phyloP scores from a whole-genome alignment of 2,888 invertebrate genomes.

The Phalera bucephala region DNA sequence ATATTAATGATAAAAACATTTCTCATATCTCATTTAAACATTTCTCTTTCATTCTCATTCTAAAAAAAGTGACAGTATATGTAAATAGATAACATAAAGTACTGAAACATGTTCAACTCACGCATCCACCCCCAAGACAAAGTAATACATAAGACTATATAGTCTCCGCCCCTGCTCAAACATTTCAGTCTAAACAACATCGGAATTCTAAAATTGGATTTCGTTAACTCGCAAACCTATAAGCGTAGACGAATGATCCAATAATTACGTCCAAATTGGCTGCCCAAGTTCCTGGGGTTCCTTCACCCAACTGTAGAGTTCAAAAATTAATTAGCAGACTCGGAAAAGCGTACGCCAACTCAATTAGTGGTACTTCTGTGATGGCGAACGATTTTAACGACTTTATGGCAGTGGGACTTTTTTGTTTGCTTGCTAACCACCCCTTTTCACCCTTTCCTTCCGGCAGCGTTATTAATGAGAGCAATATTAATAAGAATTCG shows the following conservation, averaged over 20 bases:
- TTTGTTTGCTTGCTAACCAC: conserved; percentile 12
- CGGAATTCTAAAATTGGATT: conserved; percentile 17
- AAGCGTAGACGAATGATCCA: conserved; percentile 42
- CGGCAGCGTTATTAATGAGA: conserved; percentile 19
- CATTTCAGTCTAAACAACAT: conserved; percentile 14
- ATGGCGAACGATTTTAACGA: conserved; percentile 37
- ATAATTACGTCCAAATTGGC: conserved; percentile 52
- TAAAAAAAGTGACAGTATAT: too few relatives aligned
- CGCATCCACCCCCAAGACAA: too few relatives aligned
- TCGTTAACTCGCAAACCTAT: conserved; percentile 29
- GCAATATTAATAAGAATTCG: conserved; percentile 13
- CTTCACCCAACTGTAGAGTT: conserved; percentile 42
- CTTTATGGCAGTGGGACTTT: conserved; percentile 22
- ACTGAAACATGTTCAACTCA: too few relatives aligned
- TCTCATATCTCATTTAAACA: too few relatives aligned
- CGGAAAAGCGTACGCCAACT: conserved; percentile 46
- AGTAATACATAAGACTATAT: too few relatives aligned
- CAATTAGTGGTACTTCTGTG: conserved; percentile 38
- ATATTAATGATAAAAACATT: too few relatives aligned
- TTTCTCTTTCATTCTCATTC: too few relatives aligned
- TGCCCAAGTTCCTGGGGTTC: conserved; percentile 30
- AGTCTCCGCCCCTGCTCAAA: too few relatives aligned
- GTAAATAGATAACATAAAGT: too few relatives aligned
- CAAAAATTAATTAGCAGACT: conserved; percentile 63
- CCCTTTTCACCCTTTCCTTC: conserved; percentile 23